A percentile compares a stretch with the other conserved stretches of the same genome.
These are phyloP conservation scores for Sebastes iracundus DNA, from an alignment of 2,797 vertebrate species.

Conservation along the genomic window DNA sequence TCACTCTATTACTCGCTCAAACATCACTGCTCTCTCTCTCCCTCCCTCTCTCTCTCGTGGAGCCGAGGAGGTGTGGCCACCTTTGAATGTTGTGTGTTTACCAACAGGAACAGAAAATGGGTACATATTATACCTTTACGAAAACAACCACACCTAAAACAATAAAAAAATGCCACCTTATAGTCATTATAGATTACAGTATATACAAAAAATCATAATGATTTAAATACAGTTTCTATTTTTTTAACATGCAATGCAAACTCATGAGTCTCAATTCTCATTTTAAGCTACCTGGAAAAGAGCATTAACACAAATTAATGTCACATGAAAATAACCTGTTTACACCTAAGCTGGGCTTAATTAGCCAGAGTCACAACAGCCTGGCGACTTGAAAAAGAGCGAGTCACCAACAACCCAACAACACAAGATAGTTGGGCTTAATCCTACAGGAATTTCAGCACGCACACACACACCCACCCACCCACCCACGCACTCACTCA, in stretches of 20 bases:
- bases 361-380: slow-evolving; percentile 18
- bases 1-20: too few relatives aligned
- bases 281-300: not conserved
- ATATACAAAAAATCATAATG: not conserved
- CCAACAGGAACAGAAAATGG: too few relatives aligned
- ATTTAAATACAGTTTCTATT: not conserved
- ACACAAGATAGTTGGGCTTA: slow-evolving; percentile 9
- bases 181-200: not conserved
- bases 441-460: slow-evolving; percentile 39
- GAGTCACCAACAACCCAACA: slow-evolving; percentile 11
- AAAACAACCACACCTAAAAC: not conserved
- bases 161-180: not conserved
- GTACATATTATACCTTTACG: too few relatives aligned
- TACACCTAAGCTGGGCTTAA: slow-evolving; percentile 23
- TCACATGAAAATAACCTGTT: slow-evolving; percentile 14
- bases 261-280: not conserved
- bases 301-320: not conserved
- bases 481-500: not conserved
- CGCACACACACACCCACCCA: not conserved
- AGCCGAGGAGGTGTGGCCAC: too few relatives aligned
- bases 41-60: too few relatives aligned
- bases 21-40: too few relatives aligned
- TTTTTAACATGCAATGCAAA: not conserved
- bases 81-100: too few relatives aligned
- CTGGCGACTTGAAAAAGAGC: not conserved